Conservation (phyloP, 2,888 invertebrate species). For the Linyphia triangularis region DNA sequence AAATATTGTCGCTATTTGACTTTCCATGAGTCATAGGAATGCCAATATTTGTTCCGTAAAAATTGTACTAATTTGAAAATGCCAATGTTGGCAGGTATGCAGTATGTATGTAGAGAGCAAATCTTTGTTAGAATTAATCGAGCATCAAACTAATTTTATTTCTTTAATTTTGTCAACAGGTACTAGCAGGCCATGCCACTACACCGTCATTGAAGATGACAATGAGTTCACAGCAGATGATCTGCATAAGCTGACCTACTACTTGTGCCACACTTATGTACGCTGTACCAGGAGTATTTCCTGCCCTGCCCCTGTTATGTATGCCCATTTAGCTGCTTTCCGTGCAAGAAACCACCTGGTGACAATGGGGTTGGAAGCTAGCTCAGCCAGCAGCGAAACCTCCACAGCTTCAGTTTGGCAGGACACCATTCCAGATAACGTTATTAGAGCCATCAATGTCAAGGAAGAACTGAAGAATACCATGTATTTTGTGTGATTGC, state of each 20-base stretch:
- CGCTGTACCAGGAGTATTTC: constrained; percentile 78
- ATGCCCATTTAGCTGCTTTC: constrained; percentile 77
- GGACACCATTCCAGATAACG: constrained; percentile 29
- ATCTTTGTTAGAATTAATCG: background rate
- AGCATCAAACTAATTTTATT: background rate
- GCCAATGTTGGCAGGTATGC: too few relatives aligned
- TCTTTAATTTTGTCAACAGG: constrained; percentile 32
- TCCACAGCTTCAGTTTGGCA: background rate
- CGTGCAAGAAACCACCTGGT: constrained; percentile 70
- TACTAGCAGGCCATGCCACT: constrained; percentile 72
- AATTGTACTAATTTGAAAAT: too few relatives aligned
- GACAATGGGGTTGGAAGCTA: constrained; percentile 30
- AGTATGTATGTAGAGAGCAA: too few relatives aligned
- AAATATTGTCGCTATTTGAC: too few relatives aligned
- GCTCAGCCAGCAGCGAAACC: background rate
- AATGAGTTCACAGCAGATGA: constrained; percentile 76
- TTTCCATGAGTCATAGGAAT: too few relatives aligned
- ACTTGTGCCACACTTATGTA: constrained; percentile 78
- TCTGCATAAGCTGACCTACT: constrained; percentile 76
- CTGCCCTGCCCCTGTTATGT: constrained; percentile 78
- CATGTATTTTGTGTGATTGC: constrained; percentile 68
- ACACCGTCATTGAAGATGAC: constrained; percentile 77
- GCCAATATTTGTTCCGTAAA: too few relatives aligned
- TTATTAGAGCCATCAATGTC: constrained; percentile 58
- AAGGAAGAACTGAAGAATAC: constrained; percentile 41